A percentile compares a stretch with the other conserved stretches of the same genome.
phyloP scores from a whole-genome alignment of 2,113 vertebrate genomes.

The Pycnonotus jocosus region DNA sequence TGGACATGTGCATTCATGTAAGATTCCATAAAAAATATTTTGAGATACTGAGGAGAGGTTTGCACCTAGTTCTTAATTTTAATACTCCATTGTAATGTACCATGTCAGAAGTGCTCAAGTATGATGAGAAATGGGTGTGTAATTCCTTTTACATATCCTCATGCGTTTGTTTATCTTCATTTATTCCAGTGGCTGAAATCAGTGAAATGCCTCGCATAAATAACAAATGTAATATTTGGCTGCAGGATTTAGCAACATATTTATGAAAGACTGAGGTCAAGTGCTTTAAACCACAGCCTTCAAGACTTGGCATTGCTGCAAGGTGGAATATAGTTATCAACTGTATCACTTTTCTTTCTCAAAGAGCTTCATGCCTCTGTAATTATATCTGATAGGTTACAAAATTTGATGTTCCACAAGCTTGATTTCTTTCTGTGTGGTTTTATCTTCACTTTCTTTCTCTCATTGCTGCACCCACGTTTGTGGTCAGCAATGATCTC shows the following conservation, averaged over 20 bases:
- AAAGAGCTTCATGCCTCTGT: not conserved
- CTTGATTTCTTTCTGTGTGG: not conserved
- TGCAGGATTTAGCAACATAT: not conserved
- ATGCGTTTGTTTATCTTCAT: not conserved
- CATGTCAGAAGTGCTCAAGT: not conserved
- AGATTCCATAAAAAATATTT: not conserved
- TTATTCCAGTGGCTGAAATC: not conserved
- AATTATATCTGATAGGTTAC: constrained; percentile 6
- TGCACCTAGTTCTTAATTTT: not conserved
- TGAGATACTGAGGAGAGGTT: not conserved
- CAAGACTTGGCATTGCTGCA: not conserved
- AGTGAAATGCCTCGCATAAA: not conserved
- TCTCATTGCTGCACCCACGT: not conserved
- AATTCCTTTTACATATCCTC: not conserved
- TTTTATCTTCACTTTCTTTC: not conserved
- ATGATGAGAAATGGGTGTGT: not conserved
- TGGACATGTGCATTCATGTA: not conserved
- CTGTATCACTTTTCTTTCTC: constrained; percentile 11
- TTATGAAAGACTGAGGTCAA: not conserved
- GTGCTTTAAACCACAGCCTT: not conserved
- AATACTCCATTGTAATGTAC: not conserved
- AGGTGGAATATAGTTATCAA: constrained; percentile 27
- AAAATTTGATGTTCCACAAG: constrained; percentile 7
- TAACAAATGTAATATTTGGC: not conserved
- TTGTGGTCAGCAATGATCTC: not conserved